Percentiles rank a stretch among this genome's conserved stretches.
Evolutionary conservation across 2,888 invertebrate genomes (phyloP).

Genomic region (Thereva unica): DNA sequence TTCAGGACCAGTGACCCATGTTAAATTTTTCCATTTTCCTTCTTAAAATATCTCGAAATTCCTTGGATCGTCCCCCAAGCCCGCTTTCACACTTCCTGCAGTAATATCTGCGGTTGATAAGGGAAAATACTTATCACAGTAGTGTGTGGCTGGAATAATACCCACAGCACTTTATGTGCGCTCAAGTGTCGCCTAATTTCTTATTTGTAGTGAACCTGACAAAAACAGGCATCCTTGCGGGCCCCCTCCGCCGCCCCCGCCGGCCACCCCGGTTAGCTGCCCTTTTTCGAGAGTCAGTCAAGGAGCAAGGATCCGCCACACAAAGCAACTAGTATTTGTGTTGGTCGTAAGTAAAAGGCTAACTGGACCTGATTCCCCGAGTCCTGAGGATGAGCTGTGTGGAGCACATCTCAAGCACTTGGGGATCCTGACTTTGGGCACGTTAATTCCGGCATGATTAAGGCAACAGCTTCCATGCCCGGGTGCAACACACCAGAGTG

Average conservation of each 20-base stretch:
- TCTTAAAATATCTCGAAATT: neutral
- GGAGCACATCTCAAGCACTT: too few species aligned
- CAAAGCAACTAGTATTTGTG: too few species aligned
- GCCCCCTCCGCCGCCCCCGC: neutral
- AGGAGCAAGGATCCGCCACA: too few species aligned
- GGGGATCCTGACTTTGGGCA: too few species aligned
- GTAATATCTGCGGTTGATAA: slow-evolving; percentile 35
- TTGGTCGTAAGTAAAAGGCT: too few species aligned
- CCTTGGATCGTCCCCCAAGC: slow-evolving; percentile 12
- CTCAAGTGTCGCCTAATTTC: slow-evolving; percentile 41
- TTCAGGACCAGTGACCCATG: slow-evolving; percentile 24
- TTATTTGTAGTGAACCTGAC: slow-evolving; percentile 40
- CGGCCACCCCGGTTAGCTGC: neutral
- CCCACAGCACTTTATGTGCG: slow-evolving; percentile 36
- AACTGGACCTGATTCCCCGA: too few species aligned
- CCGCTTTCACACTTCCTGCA: slow-evolving; percentile 7
- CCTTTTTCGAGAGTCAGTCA: too few species aligned
- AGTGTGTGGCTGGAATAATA: slow-evolving; percentile 34
- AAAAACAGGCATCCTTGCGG: slow-evolving; percentile 35
- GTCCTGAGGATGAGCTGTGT: too few species aligned
- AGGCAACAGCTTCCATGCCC: too few species aligned
- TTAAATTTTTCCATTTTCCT: slow-evolving; percentile 19
- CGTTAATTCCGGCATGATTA: too few species aligned
- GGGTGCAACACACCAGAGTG: too few species aligned
- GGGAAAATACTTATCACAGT: slow-evolving; percentile 35